These are phyloP conservation scores for Drosophila punjabiensis DNA, from an alignment of 1,140 invertebrate genomes.

Conservation along the genomic window DNA sequence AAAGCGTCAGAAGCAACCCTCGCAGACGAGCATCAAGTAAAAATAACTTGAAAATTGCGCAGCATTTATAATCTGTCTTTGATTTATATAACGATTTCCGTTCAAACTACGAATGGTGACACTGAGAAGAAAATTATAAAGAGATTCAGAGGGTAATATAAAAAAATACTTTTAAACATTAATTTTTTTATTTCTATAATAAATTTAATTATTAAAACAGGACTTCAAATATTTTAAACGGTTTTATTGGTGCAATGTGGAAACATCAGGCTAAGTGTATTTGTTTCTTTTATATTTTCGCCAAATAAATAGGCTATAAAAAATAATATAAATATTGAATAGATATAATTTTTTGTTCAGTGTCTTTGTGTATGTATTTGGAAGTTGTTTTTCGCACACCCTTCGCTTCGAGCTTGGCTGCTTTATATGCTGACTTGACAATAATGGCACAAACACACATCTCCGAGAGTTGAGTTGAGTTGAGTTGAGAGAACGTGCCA, in stretches of 20 bases:
- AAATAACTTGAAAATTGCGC: constrained; percentile 76
- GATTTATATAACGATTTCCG: constrained; percentile 84
- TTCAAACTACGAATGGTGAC: constrained; percentile 55
- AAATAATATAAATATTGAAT: neutral
- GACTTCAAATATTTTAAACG: neutral
- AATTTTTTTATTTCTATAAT: neutral
- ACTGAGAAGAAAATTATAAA: constrained; percentile 1
- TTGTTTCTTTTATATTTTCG: neutral
- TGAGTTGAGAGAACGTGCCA: constrained; percentile 40
- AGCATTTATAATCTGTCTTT: constrained; percentile 83
- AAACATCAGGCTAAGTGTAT: neutral
- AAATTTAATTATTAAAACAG: neutral
- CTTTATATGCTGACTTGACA: constrained; percentile 81
- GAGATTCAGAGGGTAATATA: no score
- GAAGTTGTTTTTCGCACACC: constrained; percentile 26
- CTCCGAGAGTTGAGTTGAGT: constrained; percentile 23
- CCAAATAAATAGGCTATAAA: neutral
- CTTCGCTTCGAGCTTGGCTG: constrained; percentile 31
- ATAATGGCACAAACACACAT: constrained; percentile 68
- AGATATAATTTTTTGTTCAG: neutral
- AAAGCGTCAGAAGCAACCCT: constrained; percentile 41
- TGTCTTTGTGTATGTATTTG: neutral
- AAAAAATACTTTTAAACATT: no score
- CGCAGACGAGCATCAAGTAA: constrained; percentile 36
- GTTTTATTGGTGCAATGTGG: no score